Evolutionary conservation across 1,140 invertebrate species (phyloP).

Genomic region (Diploscapter pachys): DNA sequence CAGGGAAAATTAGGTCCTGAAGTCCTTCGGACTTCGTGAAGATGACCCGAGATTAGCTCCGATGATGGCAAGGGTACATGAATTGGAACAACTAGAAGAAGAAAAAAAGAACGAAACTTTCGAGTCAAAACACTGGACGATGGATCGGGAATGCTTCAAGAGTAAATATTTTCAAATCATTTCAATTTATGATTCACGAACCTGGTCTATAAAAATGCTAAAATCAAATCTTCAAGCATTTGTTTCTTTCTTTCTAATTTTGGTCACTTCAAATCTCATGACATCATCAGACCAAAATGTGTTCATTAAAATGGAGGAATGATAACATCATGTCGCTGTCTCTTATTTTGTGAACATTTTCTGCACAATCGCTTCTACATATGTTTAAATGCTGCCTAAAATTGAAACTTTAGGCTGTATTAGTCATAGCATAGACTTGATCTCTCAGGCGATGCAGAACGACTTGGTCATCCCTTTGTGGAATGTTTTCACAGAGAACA

Average conservation of each 20-base stretch:
- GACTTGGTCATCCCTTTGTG: constrained; percentile 94
- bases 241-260: too few species aligned
- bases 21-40: constrained; percentile 47
- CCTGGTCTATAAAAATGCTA: too few species aligned
- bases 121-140: constrained; percentile 32
- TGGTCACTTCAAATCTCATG: too few species aligned
- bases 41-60: constrained; percentile 46
- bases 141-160: constrained; percentile 50
- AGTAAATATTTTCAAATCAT: constrained; percentile 37
- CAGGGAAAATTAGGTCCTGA: constrained; percentile 28
- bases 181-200: background rate
- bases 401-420: constrained; percentile 48
- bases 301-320: too few species aligned
- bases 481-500: constrained; percentile 79
- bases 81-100: constrained; percentile 46
- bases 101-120: constrained; percentile 32
- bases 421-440: constrained; percentile 63
- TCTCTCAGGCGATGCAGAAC: constrained; percentile 83
- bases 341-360: too few species aligned
- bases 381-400: background rate
- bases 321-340: too few species aligned
- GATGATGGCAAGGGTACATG: constrained; percentile 52
- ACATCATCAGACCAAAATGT: too few species aligned
- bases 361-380: background rate
- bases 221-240: too few species aligned